Evolutionary conservation across 2,797 vertebrate species (phyloP).

Genomic region (Rachycentron canadum): DNA sequence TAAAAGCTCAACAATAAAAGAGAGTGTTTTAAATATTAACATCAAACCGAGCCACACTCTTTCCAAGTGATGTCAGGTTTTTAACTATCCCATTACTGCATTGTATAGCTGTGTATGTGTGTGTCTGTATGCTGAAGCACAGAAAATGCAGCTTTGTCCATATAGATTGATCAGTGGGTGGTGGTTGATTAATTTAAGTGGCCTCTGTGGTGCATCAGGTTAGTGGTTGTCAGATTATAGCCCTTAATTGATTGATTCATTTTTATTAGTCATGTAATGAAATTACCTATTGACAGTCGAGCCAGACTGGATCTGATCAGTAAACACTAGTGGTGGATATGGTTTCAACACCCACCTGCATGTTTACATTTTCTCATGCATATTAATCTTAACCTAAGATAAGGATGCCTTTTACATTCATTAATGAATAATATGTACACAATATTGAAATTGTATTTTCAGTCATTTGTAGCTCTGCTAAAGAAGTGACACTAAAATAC

Average conservation of each 20-base stretch:
- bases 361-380: background rate
- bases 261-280: constrained; percentile 79
- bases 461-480: background rate
- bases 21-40: background rate
- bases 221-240: constrained; percentile 77
- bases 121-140: constrained; percentile 21
- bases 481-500: background rate
- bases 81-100: background rate
- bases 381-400: background rate
- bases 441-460: background rate
- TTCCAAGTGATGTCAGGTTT: background rate
- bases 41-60: background rate
- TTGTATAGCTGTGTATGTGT: background rate
- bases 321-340: constrained; percentile 62
- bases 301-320: constrained; percentile 67
- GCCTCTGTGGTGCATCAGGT: constrained; percentile 61
- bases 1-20: background rate
- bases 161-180: constrained; percentile 61
- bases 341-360: constrained; percentile 50
- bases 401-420: background rate
- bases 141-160: constrained; percentile 44
- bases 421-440: background rate
- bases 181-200: constrained; percentile 73
- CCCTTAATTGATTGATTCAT: constrained; percentile 79
- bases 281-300: constrained; percentile 77